Conservation (phyloP, 1,140 invertebrate genomes). For the Aphelenchoides avenae region DNA sequence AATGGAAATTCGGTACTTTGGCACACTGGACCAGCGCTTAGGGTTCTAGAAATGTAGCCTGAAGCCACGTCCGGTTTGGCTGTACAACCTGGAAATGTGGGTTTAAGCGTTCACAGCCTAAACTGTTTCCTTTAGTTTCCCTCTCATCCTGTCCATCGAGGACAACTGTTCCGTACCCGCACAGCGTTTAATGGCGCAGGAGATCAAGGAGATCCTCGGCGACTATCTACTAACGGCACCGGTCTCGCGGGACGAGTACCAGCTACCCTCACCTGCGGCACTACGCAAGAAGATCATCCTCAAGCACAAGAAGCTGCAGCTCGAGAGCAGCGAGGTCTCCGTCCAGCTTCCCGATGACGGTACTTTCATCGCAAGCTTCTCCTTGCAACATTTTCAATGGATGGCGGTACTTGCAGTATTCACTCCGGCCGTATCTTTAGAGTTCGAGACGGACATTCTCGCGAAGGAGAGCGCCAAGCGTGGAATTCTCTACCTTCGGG, state of each 20-base stretch:
- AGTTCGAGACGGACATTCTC: constrained; percentile 42
- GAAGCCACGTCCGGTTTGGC: too few species aligned
- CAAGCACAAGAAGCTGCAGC: constrained; percentile 60
- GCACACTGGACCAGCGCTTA: too few species aligned
- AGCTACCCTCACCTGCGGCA: constrained; percentile 80
- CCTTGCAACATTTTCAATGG: too few species aligned
- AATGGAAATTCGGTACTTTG: too few species aligned
- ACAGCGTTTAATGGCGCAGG: constrained; percentile 87
- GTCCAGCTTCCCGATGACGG: too few species aligned
- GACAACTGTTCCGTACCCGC: constrained; percentile 93
- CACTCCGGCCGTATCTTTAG: constrained; percentile 13
- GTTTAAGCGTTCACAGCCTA: background rate
- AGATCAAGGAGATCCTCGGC: constrained; percentile 84
- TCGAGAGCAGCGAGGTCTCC: constrained; percentile 52
- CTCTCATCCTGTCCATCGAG: constrained; percentile 93
- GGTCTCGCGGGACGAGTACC: constrained; percentile 41
- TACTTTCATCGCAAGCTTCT: too few species aligned
- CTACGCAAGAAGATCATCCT: constrained; percentile 64
- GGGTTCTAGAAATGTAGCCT: too few species aligned
- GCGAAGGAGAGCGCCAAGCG: constrained; percentile 41
- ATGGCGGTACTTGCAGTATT: too few species aligned
- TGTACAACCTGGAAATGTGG: too few species aligned
- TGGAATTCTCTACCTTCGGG: constrained; percentile 23
- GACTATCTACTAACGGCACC: constrained; percentile 59
- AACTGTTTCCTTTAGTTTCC: constrained; percentile 68